A percentile compares a stretch with the other conserved stretches of the same genome.
phyloP scores from a whole-genome alignment of 2,113 vertebrate genomes.

The Polyodon spathula region DNA sequence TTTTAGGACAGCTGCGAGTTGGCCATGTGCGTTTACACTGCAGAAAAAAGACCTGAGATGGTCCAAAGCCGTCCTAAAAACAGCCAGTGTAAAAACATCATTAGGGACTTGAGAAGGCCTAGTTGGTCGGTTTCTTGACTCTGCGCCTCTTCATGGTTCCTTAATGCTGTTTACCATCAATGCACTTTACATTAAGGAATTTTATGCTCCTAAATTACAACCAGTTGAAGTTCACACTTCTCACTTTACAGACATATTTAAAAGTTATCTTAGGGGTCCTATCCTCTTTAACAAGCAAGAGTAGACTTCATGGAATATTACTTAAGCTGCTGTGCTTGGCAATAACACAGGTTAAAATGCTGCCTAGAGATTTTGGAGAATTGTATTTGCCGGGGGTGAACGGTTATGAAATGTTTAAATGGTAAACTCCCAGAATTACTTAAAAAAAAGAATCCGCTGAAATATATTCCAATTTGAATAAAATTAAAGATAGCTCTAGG shows the following conservation, averaged over 20 bases:
- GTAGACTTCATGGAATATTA: slow-evolving; percentile 64
- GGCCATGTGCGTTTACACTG: no score
- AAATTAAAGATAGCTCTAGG: neutral
- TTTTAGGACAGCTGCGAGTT: no score
- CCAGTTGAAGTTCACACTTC: slow-evolving; percentile 71
- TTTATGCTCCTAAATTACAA: slow-evolving; percentile 77
- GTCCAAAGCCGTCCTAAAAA: no score
- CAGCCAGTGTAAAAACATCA: no score
- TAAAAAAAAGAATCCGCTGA: neutral
- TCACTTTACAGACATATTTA: slow-evolving; percentile 73
- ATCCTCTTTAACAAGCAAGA: slow-evolving; percentile 67
- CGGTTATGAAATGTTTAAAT: slow-evolving; percentile 1
- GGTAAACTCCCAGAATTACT: neutral
- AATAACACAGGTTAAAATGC: slow-evolving; percentile 67
- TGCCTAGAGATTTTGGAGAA: slow-evolving; percentile 59
- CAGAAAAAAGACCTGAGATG: no score
- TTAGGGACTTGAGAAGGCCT: no score
- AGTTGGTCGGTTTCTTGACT: no score
- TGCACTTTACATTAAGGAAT: slow-evolving; percentile 72
- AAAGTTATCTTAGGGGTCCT: slow-evolving; percentile 66
- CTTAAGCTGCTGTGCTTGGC: slow-evolving; percentile 54
- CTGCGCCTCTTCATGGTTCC: slow-evolving; percentile 69
- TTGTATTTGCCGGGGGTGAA: slow-evolving; percentile 41
- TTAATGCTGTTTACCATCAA: slow-evolving; percentile 75
- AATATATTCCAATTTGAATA: neutral